Evolutionary conservation across 2,888 invertebrate genomes (phyloP).

Genomic region (Spisula solida): DNA sequence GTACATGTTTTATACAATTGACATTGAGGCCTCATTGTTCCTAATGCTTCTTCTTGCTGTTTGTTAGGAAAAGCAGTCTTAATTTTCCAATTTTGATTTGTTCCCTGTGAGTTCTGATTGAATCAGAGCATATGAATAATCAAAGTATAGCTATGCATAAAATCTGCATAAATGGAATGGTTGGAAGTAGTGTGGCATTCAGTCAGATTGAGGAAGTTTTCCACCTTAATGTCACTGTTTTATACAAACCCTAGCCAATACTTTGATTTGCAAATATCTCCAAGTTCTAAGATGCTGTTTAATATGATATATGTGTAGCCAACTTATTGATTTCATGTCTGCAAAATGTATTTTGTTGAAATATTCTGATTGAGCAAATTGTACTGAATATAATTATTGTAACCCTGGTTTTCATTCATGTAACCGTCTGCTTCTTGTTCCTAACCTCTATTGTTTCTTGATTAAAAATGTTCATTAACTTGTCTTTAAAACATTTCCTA

Average conservation of each 20-base stretch:
- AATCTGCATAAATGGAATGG: slow-evolving; percentile 43
- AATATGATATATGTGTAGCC: slow-evolving; percentile 10
- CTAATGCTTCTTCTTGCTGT: neutral
- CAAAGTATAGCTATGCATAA: slow-evolving; percentile 42
- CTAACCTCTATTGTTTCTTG: too few species aligned
- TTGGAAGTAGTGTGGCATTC: neutral
- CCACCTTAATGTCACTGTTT: neutral
- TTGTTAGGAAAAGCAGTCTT: neutral
- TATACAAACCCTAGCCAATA: neutral
- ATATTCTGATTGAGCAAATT: neutral
- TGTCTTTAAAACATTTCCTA: too few species aligned
- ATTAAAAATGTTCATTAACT: too few species aligned
- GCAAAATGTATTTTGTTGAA: neutral
- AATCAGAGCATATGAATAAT: slow-evolving; percentile 49
- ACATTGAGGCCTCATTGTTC: neutral
- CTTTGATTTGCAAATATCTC: too few species aligned
- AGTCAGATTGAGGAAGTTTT: neutral
- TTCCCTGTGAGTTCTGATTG: slow-evolving; percentile 26
- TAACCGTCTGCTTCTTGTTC: too few species aligned
- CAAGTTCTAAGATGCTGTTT: neutral
- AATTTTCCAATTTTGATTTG: slow-evolving; percentile 32
- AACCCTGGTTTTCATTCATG: too few species aligned
- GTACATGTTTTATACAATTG: neutral
- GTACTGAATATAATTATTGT: too few species aligned
- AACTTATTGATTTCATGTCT: neutral